Conservation (phyloP, 2,797 vertebrate species). For the Xyrichtys novacula region DNA sequence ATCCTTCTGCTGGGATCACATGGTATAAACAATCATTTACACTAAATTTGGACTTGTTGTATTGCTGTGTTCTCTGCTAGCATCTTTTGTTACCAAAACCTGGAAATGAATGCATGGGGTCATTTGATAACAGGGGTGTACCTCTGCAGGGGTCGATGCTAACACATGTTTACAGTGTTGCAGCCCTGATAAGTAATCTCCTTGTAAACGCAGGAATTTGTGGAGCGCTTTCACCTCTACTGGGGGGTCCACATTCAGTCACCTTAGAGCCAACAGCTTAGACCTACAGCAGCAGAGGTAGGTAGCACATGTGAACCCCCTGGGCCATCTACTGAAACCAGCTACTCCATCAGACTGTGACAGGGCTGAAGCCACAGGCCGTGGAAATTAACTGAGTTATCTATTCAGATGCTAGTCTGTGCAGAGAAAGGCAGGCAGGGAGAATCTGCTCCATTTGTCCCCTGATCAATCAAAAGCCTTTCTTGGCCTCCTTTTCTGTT, state of each 20-base stretch:
- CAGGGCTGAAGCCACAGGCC: conserved; percentile 60
- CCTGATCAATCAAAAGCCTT: conserved; percentile 76
- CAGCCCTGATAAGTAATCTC: conserved; percentile 75
- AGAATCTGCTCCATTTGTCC: conserved; percentile 65
- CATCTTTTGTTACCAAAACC: not conserved
- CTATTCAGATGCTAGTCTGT: conserved; percentile 65
- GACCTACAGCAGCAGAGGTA: conserved; percentile 63
- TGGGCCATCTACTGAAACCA: conserved; percentile 55
- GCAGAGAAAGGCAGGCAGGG: conserved; percentile 52
- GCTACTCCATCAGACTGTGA: conserved; percentile 70
- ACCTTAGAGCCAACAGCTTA: conserved; percentile 54
- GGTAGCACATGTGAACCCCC: conserved; percentile 50
- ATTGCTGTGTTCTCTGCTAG: not conserved
- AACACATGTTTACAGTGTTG: conserved; percentile 30
- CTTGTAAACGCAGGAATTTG: conserved; percentile 72
- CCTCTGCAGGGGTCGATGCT: conserved; percentile 14
- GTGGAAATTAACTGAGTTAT: conserved; percentile 74
- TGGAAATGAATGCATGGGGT: not conserved
- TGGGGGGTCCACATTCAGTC: conserved; percentile 74
- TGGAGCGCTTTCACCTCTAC: conserved; percentile 71
- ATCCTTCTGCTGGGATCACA: conserved; percentile 16
- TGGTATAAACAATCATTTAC: conserved; percentile 3
- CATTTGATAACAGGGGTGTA: not conserved
- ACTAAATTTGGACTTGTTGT: not conserved
- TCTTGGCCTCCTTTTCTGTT: conserved; percentile 55